Evolutionary conservation across 92 coral and sea anemone species (phyloP).

Genomic region (Palythoa caribaeorum): DNA sequence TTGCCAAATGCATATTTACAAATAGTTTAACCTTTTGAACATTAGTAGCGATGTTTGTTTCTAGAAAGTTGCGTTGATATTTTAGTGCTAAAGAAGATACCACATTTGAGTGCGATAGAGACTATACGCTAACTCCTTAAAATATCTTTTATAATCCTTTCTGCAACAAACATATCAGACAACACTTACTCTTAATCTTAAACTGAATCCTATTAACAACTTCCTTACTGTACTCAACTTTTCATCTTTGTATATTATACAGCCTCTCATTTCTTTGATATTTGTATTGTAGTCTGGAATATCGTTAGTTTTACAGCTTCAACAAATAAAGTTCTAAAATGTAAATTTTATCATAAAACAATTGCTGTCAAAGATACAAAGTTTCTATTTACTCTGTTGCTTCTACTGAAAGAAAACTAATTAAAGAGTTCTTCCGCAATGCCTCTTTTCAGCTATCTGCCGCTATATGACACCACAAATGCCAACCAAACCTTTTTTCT

Average conservation of each 20-base stretch:
- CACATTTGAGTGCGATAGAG: too few relatives aligned
- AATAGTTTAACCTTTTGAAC: too few relatives aligned
- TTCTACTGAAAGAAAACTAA: conserved; percentile 20
- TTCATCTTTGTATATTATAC: not conserved
- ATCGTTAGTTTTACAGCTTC: conserved; percentile 14
- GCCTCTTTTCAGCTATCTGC: not conserved
- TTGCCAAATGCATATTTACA: too few relatives aligned
- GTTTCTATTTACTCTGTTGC: conserved; percentile 7
- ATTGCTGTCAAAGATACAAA: conserved; percentile 2
- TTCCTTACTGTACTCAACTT: conserved; percentile 1
- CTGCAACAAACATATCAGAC: not conserved
- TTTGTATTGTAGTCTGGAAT: conserved; percentile 10
- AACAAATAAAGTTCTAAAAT: not conserved
- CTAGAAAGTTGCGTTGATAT: too few relatives aligned
- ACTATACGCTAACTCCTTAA: too few relatives aligned
- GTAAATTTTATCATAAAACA: conserved; percentile 3
- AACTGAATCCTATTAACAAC: not conserved
- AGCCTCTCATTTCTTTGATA: not conserved
- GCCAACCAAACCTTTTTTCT: too few relatives aligned
- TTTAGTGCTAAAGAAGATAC: too few relatives aligned
- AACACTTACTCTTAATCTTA: not conserved
- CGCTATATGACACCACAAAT: not conserved
- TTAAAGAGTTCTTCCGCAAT: conserved; percentile 17
- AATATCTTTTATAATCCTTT: too few relatives aligned
- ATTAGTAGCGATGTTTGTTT: too few relatives aligned